Base-by-base conservation (phyloP, 2,113 vertebrate species). In the Hippoglossus stenolepis region DNA sequence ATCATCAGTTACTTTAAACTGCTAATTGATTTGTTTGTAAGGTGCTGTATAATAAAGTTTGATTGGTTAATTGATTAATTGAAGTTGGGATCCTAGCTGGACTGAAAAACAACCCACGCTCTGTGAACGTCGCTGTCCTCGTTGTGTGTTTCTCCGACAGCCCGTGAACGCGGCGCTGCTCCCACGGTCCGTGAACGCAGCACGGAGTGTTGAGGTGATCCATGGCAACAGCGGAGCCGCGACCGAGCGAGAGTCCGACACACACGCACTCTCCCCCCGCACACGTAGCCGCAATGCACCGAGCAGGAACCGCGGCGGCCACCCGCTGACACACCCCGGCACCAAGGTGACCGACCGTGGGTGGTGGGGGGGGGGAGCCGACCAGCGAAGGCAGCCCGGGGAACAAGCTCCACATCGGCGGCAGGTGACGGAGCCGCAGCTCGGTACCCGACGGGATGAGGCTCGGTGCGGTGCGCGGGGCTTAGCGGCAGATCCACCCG, bases 191-290 rank as follows among this genome's bases (percentile, higher is more conserved):
- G 57, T 91, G 91, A 91, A 91, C 80, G 90, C 90, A 91, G 86
- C 93, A 91, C 82, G 2, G 28, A 93, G 75, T 93, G 94, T 95
- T 94, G 93, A 93, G 85, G 90, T 85, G 93, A 93, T 93, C 95
- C 95, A 95, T 95, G 95, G 95, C 91, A 95, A 95, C 95, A 94
- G 90, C 77, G 82, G 65, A 75, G 83, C 73, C 76, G 86, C 77
- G 54, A 18, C 61, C 82, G 82, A 31, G 83, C 67, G 64, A 24
- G 20, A 76, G 65, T 67, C 74, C 35, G 76, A 75, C 76, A 31
- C 86, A 5, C 61, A 21, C 49, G 2, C 58, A 43, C 68, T 5
- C 75, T 70, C 70, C 21, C 80, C n/a, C 54, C 28, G 20, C 2
- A 18, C 6, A 8, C 2, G 79, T 53, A 59, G 20, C 75, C 67